A percentile compares a stretch with the other conserved stretches of the same genome.
These are phyloP conservation scores for Pseudonaja textilis DNA, from an alignment of 2,113 vertebrate species.

Conservation along the genomic window DNA sequence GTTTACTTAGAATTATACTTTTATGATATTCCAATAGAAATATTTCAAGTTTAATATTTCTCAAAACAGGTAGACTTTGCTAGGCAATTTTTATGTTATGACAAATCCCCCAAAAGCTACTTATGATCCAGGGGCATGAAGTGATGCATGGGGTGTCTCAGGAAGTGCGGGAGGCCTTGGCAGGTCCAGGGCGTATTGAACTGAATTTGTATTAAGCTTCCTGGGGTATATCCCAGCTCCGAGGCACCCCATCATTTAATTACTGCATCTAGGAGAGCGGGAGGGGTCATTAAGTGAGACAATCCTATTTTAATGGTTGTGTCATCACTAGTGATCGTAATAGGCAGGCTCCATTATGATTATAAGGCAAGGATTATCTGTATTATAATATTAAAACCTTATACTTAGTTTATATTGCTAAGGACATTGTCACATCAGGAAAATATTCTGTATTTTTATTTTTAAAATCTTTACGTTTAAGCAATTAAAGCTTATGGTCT, in stretches of 20 bases:
- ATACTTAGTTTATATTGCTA: constrained; percentile 6
- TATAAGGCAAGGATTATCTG: neutral
- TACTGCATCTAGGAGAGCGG: neutral
- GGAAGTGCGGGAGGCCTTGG: neutral
- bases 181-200: neutral
- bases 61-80: neutral
- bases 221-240: neutral
- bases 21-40: constrained; percentile 38
- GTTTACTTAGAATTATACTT: neutral
- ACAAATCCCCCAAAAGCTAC: neutral
- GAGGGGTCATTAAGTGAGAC: neutral
- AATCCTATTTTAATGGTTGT: neutral
- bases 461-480: constrained; percentile 49
- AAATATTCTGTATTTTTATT: constrained; percentile 25
- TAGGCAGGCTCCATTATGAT: neutral
- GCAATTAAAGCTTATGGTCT: constrained; percentile 44
- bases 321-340: neutral
- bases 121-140: neutral
- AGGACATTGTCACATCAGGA: neutral
- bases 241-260: neutral
- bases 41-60: constrained; percentile 1
- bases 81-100: neutral
- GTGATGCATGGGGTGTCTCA: neutral
- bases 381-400: constrained; percentile 35
- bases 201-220: neutral